Evolutionary conservation across 1,140 invertebrate species (phyloP), one percentile per base, ranked within the genome.

Genomic region (Kradibia gibbosae): DNA sequence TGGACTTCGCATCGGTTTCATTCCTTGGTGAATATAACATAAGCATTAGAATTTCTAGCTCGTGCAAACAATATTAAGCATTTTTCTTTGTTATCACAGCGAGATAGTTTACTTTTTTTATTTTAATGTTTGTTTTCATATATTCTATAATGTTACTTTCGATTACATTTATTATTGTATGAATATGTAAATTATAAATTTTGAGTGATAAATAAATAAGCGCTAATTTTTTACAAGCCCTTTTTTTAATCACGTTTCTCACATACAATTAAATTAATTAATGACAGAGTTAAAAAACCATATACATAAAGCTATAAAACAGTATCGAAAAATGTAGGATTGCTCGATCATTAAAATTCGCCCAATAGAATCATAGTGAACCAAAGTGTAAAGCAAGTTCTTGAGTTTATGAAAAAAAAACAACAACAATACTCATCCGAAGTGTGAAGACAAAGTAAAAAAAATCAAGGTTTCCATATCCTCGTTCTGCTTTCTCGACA

Each of bases 161-260:
- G 15, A n/a, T n/a, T 28, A 28, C 36, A 2, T 71, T 71, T 50
- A 0, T 17, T 72, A 7, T 50, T 31, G 25, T 72, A 28, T 48
- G n/a, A 48, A 17, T 45, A 17, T 28, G 22, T 45, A 72, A 28
- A 48, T 72, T 28, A 48, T 72, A 48, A 28, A 13, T 50, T 28
- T 48, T 45, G 39, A 48, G 11, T 28, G 42, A 48, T 72, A 72
- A 72, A 72, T 72, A 72, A 72, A 72, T 31, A 48, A 42, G 22
- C 25, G 17, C 48, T 25, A 48, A 48, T 48, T 48, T 48, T 72
- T 3, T 48, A 48, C 4, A 36, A 34, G 1, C 13, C 2, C 28
- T 42, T 71, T 20, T 57, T 81, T 82, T 57, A 7, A 57, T 57
- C 53, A 10, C 3, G 5, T n/a, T 45, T 13, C 13, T 45, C 7